Evolutionary conservation across 1,140 invertebrate species (phyloP).

Genomic region (Bombus confusus): DNA sequence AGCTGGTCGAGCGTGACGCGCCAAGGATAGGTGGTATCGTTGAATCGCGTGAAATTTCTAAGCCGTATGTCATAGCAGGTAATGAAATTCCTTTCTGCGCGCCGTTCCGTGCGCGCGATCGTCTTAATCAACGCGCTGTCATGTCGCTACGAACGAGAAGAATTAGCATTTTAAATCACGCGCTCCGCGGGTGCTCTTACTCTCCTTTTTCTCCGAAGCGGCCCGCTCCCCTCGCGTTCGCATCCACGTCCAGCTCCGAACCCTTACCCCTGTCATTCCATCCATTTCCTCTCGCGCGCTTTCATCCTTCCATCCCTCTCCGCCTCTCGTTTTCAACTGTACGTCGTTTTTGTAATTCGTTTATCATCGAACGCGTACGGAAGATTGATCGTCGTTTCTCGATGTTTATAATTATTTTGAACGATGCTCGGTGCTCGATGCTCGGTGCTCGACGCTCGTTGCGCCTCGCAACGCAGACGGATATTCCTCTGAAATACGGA

Average conservation of each 20-base stretch:
- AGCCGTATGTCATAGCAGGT: conserved; percentile 63
- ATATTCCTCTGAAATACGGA: conserved; percentile 10
- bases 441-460: conserved; percentile 53
- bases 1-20: conserved; percentile 3
- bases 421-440: conserved; percentile 50
- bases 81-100: conserved; percentile 70
- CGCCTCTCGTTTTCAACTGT: conserved; percentile 2
- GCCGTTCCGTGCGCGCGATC: conserved; percentile 41
- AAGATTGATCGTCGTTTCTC: conserved; percentile 72
- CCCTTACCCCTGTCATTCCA: neutral
- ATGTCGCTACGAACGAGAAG: conserved; percentile 67
- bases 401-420: conserved; percentile 72
- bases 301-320: too few species aligned
- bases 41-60: conserved; percentile 52
- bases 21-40: too few species aligned
- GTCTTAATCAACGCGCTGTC: conserved; percentile 74
- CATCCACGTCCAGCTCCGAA: neutral
- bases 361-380: conserved; percentile 63
- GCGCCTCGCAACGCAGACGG: conserved; percentile 21
- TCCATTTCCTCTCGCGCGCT: neutral
- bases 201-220: neutral
- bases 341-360: conserved; percentile 64
- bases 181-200: conserved; percentile 66
- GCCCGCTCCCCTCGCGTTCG: neutral
- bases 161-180: conserved; percentile 76